Base-by-base conservation (phyloP, 2,888 invertebrate genomes). In the Spodoptera picta region DNA sequence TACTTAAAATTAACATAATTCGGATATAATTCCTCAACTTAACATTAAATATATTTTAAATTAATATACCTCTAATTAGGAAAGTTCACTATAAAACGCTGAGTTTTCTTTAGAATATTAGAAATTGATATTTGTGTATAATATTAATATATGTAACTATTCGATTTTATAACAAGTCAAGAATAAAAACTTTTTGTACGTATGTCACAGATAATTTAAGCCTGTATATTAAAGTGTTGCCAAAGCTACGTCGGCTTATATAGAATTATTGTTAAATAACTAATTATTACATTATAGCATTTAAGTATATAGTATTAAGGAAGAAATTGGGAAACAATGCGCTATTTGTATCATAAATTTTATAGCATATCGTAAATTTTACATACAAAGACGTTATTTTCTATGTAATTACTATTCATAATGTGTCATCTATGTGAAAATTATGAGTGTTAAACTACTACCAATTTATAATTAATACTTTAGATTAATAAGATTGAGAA, bases 291-390 rank as follows among this genome's bases (percentile, higher is more conserved):
- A 41, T 56, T 59, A 61, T 73, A 75, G 46, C 69, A 64, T 53
- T 56, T 81, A 78, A 78, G 64, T 63, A 69, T 64, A 56, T 81
- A 73, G 64, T 60, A 43, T 51, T 77, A 73, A 85, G 79, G 81
- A 79, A 82, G 77, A 88, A 88, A 89, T 90, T 83, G 94, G 94
- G 94, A 94, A 94, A 94, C 92, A 93, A 94, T 91, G 82, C 94
- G 94, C 94, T 94, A 92, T 86, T 89, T 92, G 89, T 92, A 92
- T 83, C 75, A 88, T 90, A 91, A 87, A 81, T 80, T 80, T 84
- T 85, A 82, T 91, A 91, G 87, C 90, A 90, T 90, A 90, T 91
- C 88, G 83, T 88, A 85, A 86, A 81, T 78, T 77, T 70, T 79
- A 77, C 66, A 72, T 74, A 58, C 65, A 69, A 73, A 63, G 45